Percentiles rank a stretch among this genome's conserved stretches.
Evolutionary conservation across 23 tunicate species (phyloP).

Genomic region (Ciona savignyi): DNA sequence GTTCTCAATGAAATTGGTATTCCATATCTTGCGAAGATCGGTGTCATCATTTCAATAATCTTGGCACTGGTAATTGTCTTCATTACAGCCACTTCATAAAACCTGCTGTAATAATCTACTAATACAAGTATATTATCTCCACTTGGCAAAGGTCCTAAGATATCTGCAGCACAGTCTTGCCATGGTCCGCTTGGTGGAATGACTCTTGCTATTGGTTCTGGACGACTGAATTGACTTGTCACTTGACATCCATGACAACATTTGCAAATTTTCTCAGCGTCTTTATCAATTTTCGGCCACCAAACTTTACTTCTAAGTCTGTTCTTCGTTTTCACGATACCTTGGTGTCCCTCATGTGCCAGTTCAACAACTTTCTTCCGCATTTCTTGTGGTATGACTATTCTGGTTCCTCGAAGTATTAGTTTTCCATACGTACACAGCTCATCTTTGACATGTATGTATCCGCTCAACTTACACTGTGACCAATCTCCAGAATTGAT

Average conservation of each 20-base stretch:
- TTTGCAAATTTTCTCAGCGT: conserved; percentile 12
- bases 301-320: conserved; percentile 15
- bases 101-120: conserved; percentile 24
- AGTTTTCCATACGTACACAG: conserved; percentile 14
- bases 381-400: too few species aligned
- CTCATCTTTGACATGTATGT: conserved; percentile 23
- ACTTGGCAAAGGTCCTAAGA: conserved; percentile 16
- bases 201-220: too few species aligned
- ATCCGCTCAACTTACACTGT: neutral
- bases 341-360: too few species aligned
- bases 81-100: conserved; percentile 4
- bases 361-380: too few species aligned
- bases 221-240: neutral
- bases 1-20: too few species aligned
- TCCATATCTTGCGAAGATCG: conserved; percentile 18
- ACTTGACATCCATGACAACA: conserved; percentile 24
- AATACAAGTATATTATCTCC: too few species aligned
- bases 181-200: conserved; percentile 5
- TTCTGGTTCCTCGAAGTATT: conserved; percentile 9
- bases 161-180: conserved; percentile 18
- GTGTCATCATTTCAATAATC: neutral
- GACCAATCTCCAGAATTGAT: conserved; percentile 12
- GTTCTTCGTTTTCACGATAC: too few species aligned
- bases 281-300: conserved; percentile 30
- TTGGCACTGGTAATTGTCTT: conserved; percentile 1